Base-by-base conservation (phyloP, 2,888 invertebrate species). In the Melinaea menophilus region DNA sequence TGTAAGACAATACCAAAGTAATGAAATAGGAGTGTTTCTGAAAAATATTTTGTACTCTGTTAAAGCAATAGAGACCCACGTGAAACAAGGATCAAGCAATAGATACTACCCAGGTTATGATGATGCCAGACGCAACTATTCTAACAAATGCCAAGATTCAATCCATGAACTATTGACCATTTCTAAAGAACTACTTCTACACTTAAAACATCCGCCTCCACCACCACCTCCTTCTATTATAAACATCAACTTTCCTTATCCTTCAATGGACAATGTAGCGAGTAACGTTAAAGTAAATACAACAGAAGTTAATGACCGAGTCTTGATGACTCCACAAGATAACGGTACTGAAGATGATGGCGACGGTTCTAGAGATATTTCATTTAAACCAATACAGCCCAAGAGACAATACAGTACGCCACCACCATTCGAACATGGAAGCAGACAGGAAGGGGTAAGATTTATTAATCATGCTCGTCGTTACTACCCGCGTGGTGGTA, bases 171-270 rank as follows among this genome's bases (percentile, higher is more conserved):
- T 89, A 58, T 72, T 79, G 12, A 80, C 74, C 60, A 65, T 84
- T 35, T 73, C 88, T 22, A 84, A 88, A 60, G 88, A 89, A 56
- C 79, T 89, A 62, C 73, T 81, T 2, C 62, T 64, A 11, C 77
- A 79, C 46, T 63, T 86, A 12, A 80, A 71, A 62, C 75, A 78
- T 13, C 78, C 80, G 0, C 78, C 75, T 4, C 75, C 72, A 11
- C 73, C 79, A 2, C 79, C 80, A 0, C 76, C 73, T 12, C 83
- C 84, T 1, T 84, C 85, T 59, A 82, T 84, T 3, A 80, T 88
- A 61, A 88, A 87, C 71, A 73, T 89, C 37, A 69, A 85, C 0
- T 86, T 85, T 61, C 82, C 85, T 3, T 75, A 87, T 7, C 76
- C 80, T 81, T 0, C 76, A 74, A 7, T 79, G 78, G 11, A 51